phyloP scores from a whole-genome alignment of 1,140 invertebrate genomes.

The Lepidotrigona ventralis region DNA sequence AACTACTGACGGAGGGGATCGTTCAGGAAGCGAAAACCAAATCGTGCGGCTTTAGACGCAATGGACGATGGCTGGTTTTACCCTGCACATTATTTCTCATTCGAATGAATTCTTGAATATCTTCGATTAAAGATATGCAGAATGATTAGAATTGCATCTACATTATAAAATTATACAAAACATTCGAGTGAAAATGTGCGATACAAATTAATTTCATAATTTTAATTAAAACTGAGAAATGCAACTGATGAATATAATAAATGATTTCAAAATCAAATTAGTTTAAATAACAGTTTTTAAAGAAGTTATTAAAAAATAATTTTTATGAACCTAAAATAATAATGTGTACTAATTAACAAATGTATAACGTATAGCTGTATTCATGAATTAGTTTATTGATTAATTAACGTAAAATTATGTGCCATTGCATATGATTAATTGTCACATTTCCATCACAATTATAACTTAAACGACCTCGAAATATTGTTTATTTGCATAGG shows the following conservation, averaged over 20 bases:
- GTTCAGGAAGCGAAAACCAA: slow-evolving; percentile 6
- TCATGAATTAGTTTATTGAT: background rate
- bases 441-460: background rate
- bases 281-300: too few relatives aligned
- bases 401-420: background rate
- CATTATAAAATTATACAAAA: too few relatives aligned
- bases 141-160: background rate
- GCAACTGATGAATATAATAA: background rate
- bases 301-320: too few relatives aligned
- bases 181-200: background rate
- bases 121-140: background rate
- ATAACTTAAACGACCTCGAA: background rate
- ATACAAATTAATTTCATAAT: background rate
- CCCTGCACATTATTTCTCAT: background rate
- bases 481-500: background rate
- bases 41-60: slow-evolving; percentile 1
- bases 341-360: background rate
- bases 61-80: background rate
- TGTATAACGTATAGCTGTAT: too few relatives aligned
- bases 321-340: background rate
- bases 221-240: background rate
- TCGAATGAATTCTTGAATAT: background rate
- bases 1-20: background rate
- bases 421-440: too few relatives aligned
- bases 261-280: too few relatives aligned